phyloP scores from a whole-genome alignment of 2,797 vertebrate genomes.

The Falco concolor region DNA sequence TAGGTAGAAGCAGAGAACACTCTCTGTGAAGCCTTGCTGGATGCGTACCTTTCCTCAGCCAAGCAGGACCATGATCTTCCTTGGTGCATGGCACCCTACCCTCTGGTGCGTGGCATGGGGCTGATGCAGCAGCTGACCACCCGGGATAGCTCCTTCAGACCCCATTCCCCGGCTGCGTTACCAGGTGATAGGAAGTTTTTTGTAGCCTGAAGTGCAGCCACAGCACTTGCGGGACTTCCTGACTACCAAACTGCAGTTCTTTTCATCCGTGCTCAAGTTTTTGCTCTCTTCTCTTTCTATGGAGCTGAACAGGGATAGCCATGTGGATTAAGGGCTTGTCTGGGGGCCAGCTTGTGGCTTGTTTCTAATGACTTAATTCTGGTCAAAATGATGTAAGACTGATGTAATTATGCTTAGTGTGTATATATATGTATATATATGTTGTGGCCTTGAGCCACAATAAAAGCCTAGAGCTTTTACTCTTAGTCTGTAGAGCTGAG shows the following conservation, averaged over 20 bases:
- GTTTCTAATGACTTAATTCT: neutral
- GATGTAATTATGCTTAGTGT: neutral
- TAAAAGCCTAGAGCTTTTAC: neutral
- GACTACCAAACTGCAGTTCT: accelerated
- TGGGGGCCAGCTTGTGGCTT: neutral
- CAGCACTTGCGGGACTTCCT: neutral
- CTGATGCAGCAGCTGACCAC: neutral
- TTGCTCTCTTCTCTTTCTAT: neutral
- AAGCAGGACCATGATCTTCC: neutral
- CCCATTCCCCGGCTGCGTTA: neutral
- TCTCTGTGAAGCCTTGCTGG: neutral
- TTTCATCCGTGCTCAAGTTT: neutral
- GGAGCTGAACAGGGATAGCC: neutral
- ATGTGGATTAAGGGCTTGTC: neutral
- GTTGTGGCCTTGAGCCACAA: neutral
- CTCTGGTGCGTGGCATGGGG: neutral
- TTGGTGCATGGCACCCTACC: neutral
- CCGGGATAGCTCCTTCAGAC: accelerated
- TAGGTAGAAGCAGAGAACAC: neutral
- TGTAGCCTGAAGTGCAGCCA: neutral
- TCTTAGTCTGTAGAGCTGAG: neutral
- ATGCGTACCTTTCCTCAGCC: neutral
- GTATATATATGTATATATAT: neutral
- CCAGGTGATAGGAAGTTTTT: neutral
- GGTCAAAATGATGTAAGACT: neutral